Evolutionary conservation across 64 coral and sea anemone genomes (phyloP), one percentile per base, ranked within the genome.

Genomic region (Trachythela sp.): DNA sequence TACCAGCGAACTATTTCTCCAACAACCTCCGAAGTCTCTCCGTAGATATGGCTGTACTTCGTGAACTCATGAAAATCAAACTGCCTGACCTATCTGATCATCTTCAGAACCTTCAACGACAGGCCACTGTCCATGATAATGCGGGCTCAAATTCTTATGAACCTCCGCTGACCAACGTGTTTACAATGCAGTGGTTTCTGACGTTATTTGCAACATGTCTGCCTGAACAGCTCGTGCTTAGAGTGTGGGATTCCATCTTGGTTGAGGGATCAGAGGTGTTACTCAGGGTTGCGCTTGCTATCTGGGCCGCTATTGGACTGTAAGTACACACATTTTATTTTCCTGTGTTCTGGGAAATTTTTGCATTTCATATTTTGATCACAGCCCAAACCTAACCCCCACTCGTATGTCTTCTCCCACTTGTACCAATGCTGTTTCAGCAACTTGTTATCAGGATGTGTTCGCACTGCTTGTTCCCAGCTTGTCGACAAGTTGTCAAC

Each of bases 141-240:
- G 64, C 54, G 0, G 91, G 54, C 27, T 92, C 96, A 83, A 89
- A 88, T 37, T 29, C 75, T 88, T 99, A 99, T 52, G 96, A 99
- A 27, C 96, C 96, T 13, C 96, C 96, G 9, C 87, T 99, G 8
- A 95, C 94, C 84, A 99, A 99, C 35, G 96, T 99, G 6, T 99
- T 99, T 52, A 99, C 96, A 18, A 99, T 99, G 96, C 96, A 99
- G 83, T 99, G 96, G 96, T 99, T 99, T 89, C 86, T 99, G 11
- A 99, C 96, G 36, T 86, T 99, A 30, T 99, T 99, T 83, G 91
- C 96, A 0, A 99, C 96, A 0, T 99, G 96, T 87, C 51, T 99
- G 6, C 96, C 96, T 1, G 90, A 99, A 77, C 93, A 99, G 42
- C 92, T 92, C 56, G 96, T 99, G n/a, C 84, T 99, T 20, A 89